Conservation (phyloP, 2,888 invertebrate genomes). For the Alloplasta piceator region DNA sequence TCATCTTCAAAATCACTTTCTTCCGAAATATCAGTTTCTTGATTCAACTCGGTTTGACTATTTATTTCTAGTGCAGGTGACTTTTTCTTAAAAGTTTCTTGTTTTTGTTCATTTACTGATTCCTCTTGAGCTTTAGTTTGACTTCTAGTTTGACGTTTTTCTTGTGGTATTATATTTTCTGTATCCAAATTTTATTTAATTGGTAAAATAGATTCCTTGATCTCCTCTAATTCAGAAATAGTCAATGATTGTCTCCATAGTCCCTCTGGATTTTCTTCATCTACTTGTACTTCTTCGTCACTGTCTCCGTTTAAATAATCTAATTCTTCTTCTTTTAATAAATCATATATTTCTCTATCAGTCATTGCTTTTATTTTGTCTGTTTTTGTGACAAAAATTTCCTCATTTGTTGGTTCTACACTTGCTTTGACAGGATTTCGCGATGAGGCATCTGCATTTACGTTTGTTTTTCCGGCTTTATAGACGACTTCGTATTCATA, state of each 20-base stretch:
- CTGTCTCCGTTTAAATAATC: neutral
- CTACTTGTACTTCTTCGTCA: neutral
- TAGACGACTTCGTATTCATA: slow-evolving; percentile 73
- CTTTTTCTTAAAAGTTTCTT: neutral
- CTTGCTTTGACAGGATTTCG: slow-evolving; percentile 36
- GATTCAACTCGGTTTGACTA: neutral
- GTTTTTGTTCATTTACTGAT: too few relatives aligned
- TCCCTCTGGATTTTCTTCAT: slow-evolving; percentile 5
- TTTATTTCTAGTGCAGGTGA: neutral
- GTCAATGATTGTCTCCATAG: neutral
- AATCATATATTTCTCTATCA: slow-evolving; percentile 3
- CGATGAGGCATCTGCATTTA: slow-evolving; percentile 43
- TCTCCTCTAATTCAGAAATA: slow-evolving; percentile 1
- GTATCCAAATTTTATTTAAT: neutral
- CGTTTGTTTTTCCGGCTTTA: slow-evolving; percentile 46
- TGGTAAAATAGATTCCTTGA: neutral
- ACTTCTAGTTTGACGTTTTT: neutral
- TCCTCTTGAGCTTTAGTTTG: neutral
- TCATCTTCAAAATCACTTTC: too few relatives aligned
- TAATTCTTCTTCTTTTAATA: neutral
- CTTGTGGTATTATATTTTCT: neutral
- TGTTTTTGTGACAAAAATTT: neutral
- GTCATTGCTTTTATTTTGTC: neutral
- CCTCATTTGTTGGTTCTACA: slow-evolving; percentile 21
- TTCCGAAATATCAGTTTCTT: too few relatives aligned